Percentiles rank a stretch among this genome's conserved stretches.
These are phyloP conservation scores for Dascyllus trimaculatus DNA, from an alignment of 2,113 vertebrate genomes.

Conservation along the genomic window DNA sequence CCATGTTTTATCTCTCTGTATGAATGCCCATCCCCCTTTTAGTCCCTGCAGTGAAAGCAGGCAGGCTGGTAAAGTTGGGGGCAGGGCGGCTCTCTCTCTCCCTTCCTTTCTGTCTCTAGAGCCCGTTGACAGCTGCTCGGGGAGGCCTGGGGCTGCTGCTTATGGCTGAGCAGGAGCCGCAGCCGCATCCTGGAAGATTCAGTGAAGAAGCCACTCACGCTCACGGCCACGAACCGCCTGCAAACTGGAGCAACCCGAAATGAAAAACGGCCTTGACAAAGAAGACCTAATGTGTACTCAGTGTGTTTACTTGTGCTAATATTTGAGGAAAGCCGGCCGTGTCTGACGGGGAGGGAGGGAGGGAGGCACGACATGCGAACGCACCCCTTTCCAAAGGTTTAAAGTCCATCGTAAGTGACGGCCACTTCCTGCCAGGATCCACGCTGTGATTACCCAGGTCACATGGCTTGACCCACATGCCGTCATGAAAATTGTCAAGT, in stretches of 20 bases:
- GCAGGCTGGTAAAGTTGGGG: constrained; percentile 74
- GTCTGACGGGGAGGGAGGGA: constrained; percentile 1
- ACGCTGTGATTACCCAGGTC: constrained; percentile 49
- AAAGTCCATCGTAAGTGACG: constrained; percentile 53
- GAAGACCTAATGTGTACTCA: constrained; percentile 70
- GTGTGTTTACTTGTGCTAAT: constrained; percentile 73
- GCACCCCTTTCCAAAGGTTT: constrained; percentile 35
- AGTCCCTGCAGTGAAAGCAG: constrained; percentile 61
- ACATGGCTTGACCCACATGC: constrained; percentile 31
- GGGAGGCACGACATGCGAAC: constrained; percentile 33
- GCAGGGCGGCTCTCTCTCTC: constrained; percentile 70
- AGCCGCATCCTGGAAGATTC: constrained; percentile 65
- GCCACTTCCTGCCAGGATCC: constrained; percentile 51
- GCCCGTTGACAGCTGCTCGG: constrained; percentile 78
- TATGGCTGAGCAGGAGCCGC: constrained; percentile 40
- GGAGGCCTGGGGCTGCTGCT: constrained; percentile 71
- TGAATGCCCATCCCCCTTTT: constrained; percentile 68
- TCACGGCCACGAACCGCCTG: constrained; percentile 5
- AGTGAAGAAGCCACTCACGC: constrained; percentile 21
- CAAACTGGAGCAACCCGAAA: constrained; percentile 33
- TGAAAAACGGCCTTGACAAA: constrained; percentile 58
- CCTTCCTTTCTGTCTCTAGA: constrained; percentile 55
- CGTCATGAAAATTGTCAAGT: constrained; percentile 27
- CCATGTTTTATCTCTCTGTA: constrained; percentile 10
- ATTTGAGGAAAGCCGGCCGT: constrained; percentile 62